phyloP scores from a whole-genome alignment of 2,888 invertebrate species.

The Mesoligia furuncula region DNA sequence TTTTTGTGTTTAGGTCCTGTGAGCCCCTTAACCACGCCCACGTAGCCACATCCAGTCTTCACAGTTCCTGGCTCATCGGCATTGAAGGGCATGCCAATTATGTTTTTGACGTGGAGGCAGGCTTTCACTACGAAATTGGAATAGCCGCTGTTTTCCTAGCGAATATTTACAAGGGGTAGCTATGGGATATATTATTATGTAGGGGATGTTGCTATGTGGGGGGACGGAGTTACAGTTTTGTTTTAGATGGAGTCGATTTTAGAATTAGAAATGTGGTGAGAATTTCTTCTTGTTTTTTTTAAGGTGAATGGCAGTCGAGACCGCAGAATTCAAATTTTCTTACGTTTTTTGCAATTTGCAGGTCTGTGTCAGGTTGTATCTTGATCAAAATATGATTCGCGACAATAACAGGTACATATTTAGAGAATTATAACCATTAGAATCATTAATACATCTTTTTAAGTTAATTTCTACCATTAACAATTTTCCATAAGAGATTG shows the following conservation, averaged over 20 bases:
- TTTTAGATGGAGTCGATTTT: slow-evolving; percentile 43
- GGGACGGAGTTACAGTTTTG: slow-evolving; percentile 29
- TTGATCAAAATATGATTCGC: too few species aligned
- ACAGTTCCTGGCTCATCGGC: slow-evolving; percentile 57
- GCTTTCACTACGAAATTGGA: slow-evolving; percentile 81
- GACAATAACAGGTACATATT: too few species aligned
- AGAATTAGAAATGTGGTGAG: not conserved
- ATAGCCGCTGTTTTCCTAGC: slow-evolving; percentile 71
- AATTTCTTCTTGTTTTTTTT: not conserved
- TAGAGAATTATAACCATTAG: too few species aligned
- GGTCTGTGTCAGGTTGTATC: too few species aligned
- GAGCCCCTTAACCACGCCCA: slow-evolving; percentile 33
- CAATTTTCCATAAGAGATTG: too few species aligned
- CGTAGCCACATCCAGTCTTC: slow-evolving; percentile 64
- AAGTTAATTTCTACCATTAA: too few species aligned
- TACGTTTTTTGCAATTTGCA: too few species aligned
- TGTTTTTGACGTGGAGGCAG: slow-evolving; percentile 82
- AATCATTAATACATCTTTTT: too few species aligned
- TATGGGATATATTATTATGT: slow-evolving; percentile 12
- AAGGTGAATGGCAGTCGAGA: too few species aligned
- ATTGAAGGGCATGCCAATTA: slow-evolving; percentile 85
- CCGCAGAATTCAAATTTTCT: too few species aligned
- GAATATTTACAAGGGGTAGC: slow-evolving; percentile 72
- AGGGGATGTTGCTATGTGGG: slow-evolving; percentile 20
- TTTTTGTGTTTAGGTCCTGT: too few species aligned